phyloP scores from a whole-genome alignment of 2,113 vertebrate species.

The Gymnorhina tibicen region DNA sequence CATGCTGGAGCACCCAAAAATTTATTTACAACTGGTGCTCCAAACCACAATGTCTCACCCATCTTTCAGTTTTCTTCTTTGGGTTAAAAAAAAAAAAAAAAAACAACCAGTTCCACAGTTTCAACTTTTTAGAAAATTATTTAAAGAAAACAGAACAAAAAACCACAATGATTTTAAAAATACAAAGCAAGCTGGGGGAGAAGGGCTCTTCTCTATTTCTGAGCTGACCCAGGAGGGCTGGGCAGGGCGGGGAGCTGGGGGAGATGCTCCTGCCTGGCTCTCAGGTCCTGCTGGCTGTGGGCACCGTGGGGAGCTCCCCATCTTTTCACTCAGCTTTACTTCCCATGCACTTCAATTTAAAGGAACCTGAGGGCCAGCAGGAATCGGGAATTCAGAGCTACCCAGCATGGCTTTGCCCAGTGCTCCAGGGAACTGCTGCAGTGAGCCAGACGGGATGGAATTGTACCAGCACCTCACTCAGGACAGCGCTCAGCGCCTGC shows the following conservation, averaged over 20 bases:
- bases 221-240: neutral
- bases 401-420: neutral
- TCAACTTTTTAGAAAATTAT: slow-evolving; percentile 20
- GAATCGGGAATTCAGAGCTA: neutral
- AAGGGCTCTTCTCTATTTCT: neutral
- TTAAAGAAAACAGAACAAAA: slow-evolving; percentile 57
- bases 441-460: neutral
- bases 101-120: neutral
- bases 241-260: neutral
- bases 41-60: neutral
- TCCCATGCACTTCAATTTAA: neutral
- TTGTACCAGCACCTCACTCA: neutral
- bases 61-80: slow-evolving; percentile 35
- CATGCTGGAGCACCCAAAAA: neutral
- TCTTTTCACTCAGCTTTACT: neutral
- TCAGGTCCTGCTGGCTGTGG: neutral
- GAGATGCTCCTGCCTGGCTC: neutral
- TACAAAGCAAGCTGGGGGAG: neutral
- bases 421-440: neutral
- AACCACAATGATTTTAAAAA: slow-evolving; percentile 34
- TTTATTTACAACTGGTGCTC: neutral
- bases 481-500: neutral
- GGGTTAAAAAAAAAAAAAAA: neutral
- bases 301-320: neutral
- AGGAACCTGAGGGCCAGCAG: neutral